Evolutionary conservation across 2,888 invertebrate genomes (phyloP).

Genomic region (Macroteleia sp.): DNA sequence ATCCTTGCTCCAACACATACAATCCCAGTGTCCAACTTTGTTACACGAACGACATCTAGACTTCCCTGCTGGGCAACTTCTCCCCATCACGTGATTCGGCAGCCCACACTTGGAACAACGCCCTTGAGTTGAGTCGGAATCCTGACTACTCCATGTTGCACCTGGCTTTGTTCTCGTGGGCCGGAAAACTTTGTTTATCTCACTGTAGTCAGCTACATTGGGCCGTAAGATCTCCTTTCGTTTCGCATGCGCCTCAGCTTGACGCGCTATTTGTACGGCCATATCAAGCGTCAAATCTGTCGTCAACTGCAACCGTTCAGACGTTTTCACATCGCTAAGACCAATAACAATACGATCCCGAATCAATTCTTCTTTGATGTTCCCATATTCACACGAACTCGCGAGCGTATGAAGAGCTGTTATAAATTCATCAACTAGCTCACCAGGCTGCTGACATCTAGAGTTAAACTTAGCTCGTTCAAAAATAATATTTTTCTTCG

Average conservation of each 20-base stretch:
- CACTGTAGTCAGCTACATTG: not conserved
- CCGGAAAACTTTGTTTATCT: slow-evolving; percentile 19
- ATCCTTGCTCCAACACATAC: slow-evolving; percentile 58
- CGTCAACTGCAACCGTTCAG: slow-evolving; percentile 4
- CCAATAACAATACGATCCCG: slow-evolving; percentile 71
- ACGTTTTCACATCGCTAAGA: slow-evolving; percentile 6
- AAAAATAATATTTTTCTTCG: slow-evolving; percentile 66
- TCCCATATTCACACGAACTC: slow-evolving; percentile 61
- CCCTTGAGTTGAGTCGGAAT: slow-evolving; percentile 1
- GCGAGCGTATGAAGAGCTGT: slow-evolving; percentile 66
- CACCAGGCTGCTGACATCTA: slow-evolving; percentile 54
- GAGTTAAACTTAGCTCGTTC: slow-evolving; percentile 66
- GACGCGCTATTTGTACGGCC: slow-evolving; percentile 55
- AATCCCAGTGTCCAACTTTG: slow-evolving; percentile 66
- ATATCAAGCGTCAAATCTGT: slow-evolving; percentile 14
- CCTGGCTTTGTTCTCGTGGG: slow-evolving; percentile 7
- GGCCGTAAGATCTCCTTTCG: slow-evolving; percentile 28
- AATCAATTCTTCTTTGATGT: slow-evolving; percentile 63
- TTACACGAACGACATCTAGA: slow-evolving; percentile 62
- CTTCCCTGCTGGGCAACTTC: slow-evolving; percentile 62
- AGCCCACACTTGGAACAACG: slow-evolving; percentile 31
- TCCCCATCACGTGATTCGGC: not conserved
- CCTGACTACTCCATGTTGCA: not conserved
- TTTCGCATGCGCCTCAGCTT: slow-evolving; percentile 57
- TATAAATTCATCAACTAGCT: slow-evolving; percentile 60